Evolutionary conservation across 37 sponge, comb jelly and placozoan genomes (phyloP), one percentile per base, ranked within the genome.

Genomic region (Petrosia ficiformis): DNA sequence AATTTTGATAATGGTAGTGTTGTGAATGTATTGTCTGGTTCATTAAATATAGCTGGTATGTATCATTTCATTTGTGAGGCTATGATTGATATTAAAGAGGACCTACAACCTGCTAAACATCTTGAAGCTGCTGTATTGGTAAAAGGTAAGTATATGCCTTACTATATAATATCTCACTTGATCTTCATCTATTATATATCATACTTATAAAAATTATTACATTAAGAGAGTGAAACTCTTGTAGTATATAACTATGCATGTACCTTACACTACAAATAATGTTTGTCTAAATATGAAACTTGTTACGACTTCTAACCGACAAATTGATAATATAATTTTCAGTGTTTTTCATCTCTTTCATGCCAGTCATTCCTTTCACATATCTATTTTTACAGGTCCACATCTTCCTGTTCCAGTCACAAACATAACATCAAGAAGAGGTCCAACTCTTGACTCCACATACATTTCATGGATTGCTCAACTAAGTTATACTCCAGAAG

Each of bases 111-210:
- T 19, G 14, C 54, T 19, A 14, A 48, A 48, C 14, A 19, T 8
- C 8, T 19, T 19, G 14, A 8, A 19, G 14, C 14, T 19, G 54
- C 8, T 19, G 54, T 48, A 19, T 19, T 14, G 8, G 54, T 48
- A 48, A 48, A 48, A 48, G 54, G 54, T 48, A 48, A 48, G 54
- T n/a, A n/a, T n/a, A n/a, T n/a, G n/a, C n/a, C n/a, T n/a, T n/a
- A n/a, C n/a, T n/a, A n/a, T n/a, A n/a, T n/a, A n/a, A n/a, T n/a
- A n/a, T n/a, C n/a, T n/a, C n/a, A n/a, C n/a, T n/a, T n/a, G n/a
- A n/a, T n/a, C n/a, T n/a, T n/a, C n/a, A n/a, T n/a, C n/a, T n/a
- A n/a, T n/a, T n/a, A n/a, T n/a, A n/a, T n/a, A n/a, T n/a, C n/a
- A n/a, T n/a, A n/a, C n/a, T n/a, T n/a, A n/a, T n/a, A n/a, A n/a